Percentiles rank a stretch among this genome's conserved stretches.
These are phyloP conservation scores for Beris morrisii DNA, from an alignment of 2,888 invertebrate genomes.

Conservation along the genomic window DNA sequence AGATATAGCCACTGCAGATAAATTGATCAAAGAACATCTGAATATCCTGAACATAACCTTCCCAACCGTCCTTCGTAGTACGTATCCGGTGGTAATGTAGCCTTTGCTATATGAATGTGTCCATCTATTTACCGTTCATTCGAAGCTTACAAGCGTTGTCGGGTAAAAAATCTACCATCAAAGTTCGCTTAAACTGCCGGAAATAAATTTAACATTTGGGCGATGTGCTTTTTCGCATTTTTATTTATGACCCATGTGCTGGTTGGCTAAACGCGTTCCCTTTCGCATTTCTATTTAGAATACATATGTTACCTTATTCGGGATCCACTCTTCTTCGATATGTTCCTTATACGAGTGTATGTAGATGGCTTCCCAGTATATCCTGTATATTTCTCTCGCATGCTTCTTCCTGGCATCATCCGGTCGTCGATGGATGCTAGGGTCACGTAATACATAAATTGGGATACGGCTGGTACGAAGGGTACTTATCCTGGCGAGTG, in stretches of 20 bases:
- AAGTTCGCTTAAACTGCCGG: conserved; percentile 37
- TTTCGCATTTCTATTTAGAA: conserved; percentile 29
- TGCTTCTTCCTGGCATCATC: neutral
- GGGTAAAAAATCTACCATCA: conserved; percentile 36
- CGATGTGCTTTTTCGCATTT: conserved; percentile 36
- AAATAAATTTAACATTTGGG: conserved; percentile 38
- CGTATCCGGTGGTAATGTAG: no score
- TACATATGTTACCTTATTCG: conserved; percentile 27
- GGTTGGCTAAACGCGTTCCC: neutral
- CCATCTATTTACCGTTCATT: no score
- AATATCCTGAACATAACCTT: no score
- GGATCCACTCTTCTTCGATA: no score
- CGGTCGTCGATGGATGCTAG: neutral
- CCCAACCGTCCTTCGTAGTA: no score
- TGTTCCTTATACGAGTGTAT: neutral
- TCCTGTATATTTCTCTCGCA: neutral
- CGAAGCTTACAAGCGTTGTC: no score
- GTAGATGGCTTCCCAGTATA: conserved; percentile 13
- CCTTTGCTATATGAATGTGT: no score
- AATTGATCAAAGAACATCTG: no score
- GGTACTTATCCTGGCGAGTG: conserved; percentile 37
- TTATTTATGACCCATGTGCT: conserved; percentile 38
- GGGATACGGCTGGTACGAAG: conserved; percentile 30
- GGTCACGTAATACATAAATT: conserved; percentile 39
- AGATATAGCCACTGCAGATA: no score